phyloP scores from a whole-genome alignment of 92 coral and sea anemone species.

The Paramuricea clavata region DNA sequence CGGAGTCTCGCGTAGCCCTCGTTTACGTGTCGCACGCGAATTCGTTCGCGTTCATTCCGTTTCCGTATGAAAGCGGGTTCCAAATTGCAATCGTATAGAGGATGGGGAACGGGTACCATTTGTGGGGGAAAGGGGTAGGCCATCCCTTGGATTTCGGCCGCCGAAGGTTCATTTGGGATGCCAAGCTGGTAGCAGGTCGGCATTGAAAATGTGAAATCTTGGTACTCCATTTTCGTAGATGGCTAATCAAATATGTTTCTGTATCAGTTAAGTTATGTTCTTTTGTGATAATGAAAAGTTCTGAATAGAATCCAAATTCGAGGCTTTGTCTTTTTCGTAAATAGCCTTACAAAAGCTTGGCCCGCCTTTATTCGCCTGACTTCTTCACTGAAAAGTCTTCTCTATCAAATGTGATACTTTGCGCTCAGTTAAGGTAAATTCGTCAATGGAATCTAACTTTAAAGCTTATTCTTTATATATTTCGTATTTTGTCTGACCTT shows the following conservation, averaged over 20 bases:
- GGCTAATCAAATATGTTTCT: not conserved
- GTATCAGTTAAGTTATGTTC: not conserved
- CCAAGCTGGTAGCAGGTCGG: conserved; percentile 99
- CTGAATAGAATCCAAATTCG: too few species aligned
- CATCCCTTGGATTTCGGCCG: conserved; percentile 68
- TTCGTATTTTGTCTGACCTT: too few species aligned
- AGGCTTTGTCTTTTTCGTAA: too few species aligned
- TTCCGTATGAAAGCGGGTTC: conserved; percentile 98
- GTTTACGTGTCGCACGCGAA: conserved; percentile 96
- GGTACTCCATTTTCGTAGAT: conserved; percentile 71
- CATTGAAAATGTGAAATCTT: conserved; percentile 96
- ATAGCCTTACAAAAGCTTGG: too few species aligned
- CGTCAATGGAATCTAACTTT: not conserved
- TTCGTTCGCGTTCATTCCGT: conserved; percentile 93
- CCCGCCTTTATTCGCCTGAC: too few species aligned
- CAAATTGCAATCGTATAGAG: conserved; percentile 93
- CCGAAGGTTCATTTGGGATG: conserved; percentile 92
- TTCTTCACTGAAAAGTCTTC: not conserved
- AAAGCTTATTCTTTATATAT: not conserved
- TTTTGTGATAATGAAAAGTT: too few species aligned
- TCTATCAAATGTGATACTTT: not conserved
- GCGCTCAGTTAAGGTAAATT: not conserved
- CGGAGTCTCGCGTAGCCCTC: conserved; percentile 98
- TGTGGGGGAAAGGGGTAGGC: conserved; percentile 90
- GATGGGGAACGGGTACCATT: conserved; percentile 99